Evolutionary conservation across 2,113 vertebrate genomes (phyloP).

Genomic region (Phaethon lepturus): DNA sequence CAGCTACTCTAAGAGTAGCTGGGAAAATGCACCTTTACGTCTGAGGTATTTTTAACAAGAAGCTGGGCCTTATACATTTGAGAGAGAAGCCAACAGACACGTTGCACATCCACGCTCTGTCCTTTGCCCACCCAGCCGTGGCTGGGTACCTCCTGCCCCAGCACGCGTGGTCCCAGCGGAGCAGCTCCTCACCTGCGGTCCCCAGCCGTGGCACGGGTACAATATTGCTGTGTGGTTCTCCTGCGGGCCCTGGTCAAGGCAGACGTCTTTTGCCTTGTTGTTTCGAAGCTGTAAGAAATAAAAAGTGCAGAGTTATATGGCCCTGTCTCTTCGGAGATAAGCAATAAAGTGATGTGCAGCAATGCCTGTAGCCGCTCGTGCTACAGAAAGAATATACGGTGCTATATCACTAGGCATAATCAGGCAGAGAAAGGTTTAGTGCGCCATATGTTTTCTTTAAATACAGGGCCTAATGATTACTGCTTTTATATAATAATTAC

Average conservation of each 20-base stretch:
- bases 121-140: background rate
- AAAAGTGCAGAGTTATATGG: slow-evolving; percentile 68
- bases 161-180: too few relatives aligned
- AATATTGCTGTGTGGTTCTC: slow-evolving; percentile 95
- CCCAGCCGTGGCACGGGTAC: slow-evolving; percentile 95
- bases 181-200: slow-evolving; percentile 86
- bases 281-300: slow-evolving; percentile 85
- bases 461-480: background rate
- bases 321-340: background rate
- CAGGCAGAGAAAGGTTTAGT: background rate
- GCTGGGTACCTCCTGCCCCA: background rate
- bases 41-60: background rate
- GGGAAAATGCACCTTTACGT: background rate
- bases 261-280: slow-evolving; percentile 91
- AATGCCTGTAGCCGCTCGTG: background rate
- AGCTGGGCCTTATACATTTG: background rate
- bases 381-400: background rate
- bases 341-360: background rate
- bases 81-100: background rate
- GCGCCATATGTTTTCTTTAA: background rate
- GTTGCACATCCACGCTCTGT: fast-evolving
- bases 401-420: background rate
- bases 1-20: background rate
- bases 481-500: background rate
- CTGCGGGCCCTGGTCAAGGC: slow-evolving; percentile 92